Conservation (phyloP, 2,797 vertebrate species). For the Onychomys leucogaster region DNA sequence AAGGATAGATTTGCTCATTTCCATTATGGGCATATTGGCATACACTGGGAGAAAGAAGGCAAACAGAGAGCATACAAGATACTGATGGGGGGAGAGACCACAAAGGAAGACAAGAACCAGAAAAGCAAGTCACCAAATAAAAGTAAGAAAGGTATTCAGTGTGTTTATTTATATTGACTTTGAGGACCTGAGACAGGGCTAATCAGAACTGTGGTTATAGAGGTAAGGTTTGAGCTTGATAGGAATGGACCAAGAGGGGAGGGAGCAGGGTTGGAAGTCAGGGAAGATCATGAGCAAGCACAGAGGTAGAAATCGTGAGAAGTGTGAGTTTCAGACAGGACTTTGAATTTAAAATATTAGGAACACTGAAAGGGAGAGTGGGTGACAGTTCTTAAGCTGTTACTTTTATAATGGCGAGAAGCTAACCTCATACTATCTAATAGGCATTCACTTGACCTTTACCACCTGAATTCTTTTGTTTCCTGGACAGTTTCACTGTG, state of each 20-base stretch:
- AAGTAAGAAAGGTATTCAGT: background rate
- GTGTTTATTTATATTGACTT: background rate
- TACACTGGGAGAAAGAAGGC: slow-evolving; percentile 40
- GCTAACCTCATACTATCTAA: background rate
- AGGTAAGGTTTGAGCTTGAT: background rate
- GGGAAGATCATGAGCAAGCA: background rate
- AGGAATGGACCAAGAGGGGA: background rate
- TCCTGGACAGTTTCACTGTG: background rate
- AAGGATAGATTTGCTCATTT: slow-evolving; percentile 39
- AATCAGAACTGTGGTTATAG: slow-evolving; percentile 2
- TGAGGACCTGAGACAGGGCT: background rate
- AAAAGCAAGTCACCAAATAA: slow-evolving; percentile 6
- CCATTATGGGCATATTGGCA: background rate
- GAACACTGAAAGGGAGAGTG: background rate
- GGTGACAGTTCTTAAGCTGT: background rate
- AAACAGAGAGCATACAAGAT: background rate
- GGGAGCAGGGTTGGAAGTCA: background rate
- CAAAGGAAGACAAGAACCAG: background rate
- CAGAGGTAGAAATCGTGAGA: background rate
- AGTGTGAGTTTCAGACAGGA: background rate
- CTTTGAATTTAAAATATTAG: too few relatives aligned
- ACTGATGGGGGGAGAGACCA: background rate
- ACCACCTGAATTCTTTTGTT: background rate
- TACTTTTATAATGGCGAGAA: background rate
- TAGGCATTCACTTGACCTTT: background rate